These are phyloP conservation scores for Carabus problematicus DNA, from an alignment of 2,888 invertebrate species.

Conservation along the genomic window DNA sequence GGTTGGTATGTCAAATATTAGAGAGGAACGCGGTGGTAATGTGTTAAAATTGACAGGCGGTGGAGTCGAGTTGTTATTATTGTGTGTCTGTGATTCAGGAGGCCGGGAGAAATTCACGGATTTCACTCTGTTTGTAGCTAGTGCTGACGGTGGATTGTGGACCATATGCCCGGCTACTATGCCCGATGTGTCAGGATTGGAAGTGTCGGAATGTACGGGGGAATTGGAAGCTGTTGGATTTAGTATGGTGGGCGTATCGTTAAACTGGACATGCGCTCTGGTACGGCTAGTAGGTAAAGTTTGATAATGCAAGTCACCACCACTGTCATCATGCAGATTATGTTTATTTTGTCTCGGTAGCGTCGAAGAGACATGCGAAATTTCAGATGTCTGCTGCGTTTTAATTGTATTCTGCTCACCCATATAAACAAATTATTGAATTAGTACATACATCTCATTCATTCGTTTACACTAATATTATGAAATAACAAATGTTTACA, in stretches of 20 bases:
- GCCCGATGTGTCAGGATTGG: background rate
- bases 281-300: conserved; percentile 18
- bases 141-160: background rate
- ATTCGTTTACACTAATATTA: too few relatives aligned
- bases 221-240: conserved; percentile 6
- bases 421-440: conserved; percentile 24
- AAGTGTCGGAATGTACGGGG: too few relatives aligned
- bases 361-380: conserved; percentile 49
- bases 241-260: conserved; percentile 35
- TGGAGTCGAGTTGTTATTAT: conserved; percentile 49
- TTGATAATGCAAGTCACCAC: conserved; percentile 1
- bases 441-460: conserved; percentile 3
- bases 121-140: background rate
- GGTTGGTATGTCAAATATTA: conserved; percentile 24
- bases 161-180: background rate
- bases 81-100: too few relatives aligned
- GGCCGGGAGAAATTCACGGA: too few relatives aligned
- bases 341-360: conserved; percentile 52
- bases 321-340: conserved; percentile 47
- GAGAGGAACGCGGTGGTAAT: conserved; percentile 52
- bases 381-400: conserved; percentile 28
- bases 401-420: conserved; percentile 26
- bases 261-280: conserved; percentile 37
- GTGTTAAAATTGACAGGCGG: conserved; percentile 63
- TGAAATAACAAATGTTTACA: too few relatives aligned